Evolutionary conservation across 1,140 invertebrate genomes (phyloP), one percentile per base, ranked within the genome.

Genomic region (Galleria mellonella): DNA sequence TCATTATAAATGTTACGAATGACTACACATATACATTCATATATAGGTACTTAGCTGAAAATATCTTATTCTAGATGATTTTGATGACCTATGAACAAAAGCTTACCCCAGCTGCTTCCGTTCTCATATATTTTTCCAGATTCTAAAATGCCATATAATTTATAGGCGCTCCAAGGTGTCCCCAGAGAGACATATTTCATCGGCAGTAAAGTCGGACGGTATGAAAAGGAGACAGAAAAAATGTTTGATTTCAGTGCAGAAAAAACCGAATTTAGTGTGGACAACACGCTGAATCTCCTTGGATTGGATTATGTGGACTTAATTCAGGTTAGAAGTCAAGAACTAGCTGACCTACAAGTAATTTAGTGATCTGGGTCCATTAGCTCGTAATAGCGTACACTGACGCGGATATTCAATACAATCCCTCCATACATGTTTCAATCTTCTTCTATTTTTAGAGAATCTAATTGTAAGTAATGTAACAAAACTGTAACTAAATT

Each of bases 191-290:
- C 93, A 1, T 98, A 94, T 79, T 97, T 96, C 67, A 89, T 99
- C n/a, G 94, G 91, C 8, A 97, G 96, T n/a, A 98, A 98, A 89
- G 90, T 96, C 29, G 95, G 94, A 1, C 89, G 96, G 43, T 98
- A 97, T 68, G 91, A 93, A 51, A 81, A 89, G 15, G 89, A 93
- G 45, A 89, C 88, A 12, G 87, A 89, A 27, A 86, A 90, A 38
- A 95, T 96, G 92, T 97, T 98, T 78, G 93, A 99, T 75, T 98
- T 97, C 77, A 91, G 93, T 1, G 87, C 90, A 0, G 89, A 94
- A 53, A 92, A 92, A 78, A 93, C 94, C 0, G 83, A 89, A 5
- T 74, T 88, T 33, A 94, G 92, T 66, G 88, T 99, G n/a, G 89
- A 96, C 36, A 88, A 90, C 27, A 97, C 94, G 67, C 87, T 98